Conservation (phyloP, 2,113 vertebrate genomes). For the Athene noctua region DNA sequence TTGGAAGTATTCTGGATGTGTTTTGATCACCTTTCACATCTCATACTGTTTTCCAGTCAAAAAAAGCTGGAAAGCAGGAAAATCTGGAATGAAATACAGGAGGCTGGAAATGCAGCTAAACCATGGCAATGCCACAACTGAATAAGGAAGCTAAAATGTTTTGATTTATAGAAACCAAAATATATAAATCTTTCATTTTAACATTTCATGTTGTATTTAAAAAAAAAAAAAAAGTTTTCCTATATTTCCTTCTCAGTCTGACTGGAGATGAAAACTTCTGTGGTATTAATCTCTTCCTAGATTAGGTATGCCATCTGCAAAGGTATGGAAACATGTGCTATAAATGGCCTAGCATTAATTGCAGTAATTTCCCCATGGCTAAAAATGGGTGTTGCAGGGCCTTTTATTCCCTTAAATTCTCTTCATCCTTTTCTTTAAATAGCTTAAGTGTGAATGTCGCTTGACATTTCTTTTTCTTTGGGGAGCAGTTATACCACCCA, state of each 20-base stretch:
- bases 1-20: neutral
- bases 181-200: neutral
- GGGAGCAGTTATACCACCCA: conserved; percentile 13
- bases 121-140: neutral
- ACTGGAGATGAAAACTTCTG: neutral
- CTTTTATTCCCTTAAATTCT: neutral
- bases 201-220: neutral
- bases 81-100: neutral
- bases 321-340: neutral
- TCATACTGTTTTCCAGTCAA: neutral
- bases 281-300: neutral
- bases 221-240: neutral
- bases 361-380: neutral
- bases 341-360: neutral
- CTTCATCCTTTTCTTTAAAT: neutral
- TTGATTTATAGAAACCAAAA: conserved; percentile 8
- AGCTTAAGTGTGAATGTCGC: conserved; percentile 15
- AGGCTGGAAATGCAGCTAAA: neutral
- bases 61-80: neutral
- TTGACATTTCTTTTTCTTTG: conserved; percentile 29
- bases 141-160: neutral
- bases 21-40: neutral
- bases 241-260: neutral
- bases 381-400: neutral
- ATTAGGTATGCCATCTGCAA: neutral